phyloP scores from a whole-genome alignment of 1,140 invertebrate genomes.

The Ips nitidus region DNA sequence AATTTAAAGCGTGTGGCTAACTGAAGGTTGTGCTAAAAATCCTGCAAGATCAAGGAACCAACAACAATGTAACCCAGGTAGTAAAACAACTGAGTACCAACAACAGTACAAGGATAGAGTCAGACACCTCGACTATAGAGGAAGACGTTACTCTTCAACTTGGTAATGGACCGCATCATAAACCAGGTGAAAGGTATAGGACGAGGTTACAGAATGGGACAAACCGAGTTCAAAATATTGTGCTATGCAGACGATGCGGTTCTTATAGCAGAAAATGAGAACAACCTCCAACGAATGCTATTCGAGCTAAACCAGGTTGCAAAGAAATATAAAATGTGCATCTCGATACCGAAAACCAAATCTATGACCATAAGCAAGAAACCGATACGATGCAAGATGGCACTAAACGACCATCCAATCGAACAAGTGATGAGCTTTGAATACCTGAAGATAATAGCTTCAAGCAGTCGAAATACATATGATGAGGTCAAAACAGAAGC shows the following conservation, averaged over 20 bases:
- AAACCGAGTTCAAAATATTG: neutral
- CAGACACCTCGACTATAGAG: constrained; percentile 10
- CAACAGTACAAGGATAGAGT: constrained; percentile 12
- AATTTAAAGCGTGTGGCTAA: constrained; percentile 2
- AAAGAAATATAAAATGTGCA: too few species aligned
- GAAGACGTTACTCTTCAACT: constrained; percentile 12
- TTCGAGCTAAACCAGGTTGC: too few species aligned
- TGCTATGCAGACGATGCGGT: constrained; percentile 10
- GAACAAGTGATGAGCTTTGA: too few species aligned
- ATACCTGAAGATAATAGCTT: too few species aligned
- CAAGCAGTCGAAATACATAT: too few species aligned
- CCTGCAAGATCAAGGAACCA: constrained; percentile 8
- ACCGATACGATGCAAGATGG: too few species aligned
- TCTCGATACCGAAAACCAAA: too few species aligned
- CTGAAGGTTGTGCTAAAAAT: neutral
- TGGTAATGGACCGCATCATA: constrained; percentile 12
- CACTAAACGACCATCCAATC: too few species aligned
- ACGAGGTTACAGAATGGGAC: neutral
- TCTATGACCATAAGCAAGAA: too few species aligned
- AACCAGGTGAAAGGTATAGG: constrained; percentile 3
- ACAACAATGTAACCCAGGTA: constrained; percentile 7
- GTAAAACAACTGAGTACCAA: constrained; percentile 13
- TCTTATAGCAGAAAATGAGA: too few species aligned
- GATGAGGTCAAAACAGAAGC: too few species aligned
- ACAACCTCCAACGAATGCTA: too few species aligned